Conservation (phyloP, 2,888 invertebrate species). For the Cryptops parisi region DNA sequence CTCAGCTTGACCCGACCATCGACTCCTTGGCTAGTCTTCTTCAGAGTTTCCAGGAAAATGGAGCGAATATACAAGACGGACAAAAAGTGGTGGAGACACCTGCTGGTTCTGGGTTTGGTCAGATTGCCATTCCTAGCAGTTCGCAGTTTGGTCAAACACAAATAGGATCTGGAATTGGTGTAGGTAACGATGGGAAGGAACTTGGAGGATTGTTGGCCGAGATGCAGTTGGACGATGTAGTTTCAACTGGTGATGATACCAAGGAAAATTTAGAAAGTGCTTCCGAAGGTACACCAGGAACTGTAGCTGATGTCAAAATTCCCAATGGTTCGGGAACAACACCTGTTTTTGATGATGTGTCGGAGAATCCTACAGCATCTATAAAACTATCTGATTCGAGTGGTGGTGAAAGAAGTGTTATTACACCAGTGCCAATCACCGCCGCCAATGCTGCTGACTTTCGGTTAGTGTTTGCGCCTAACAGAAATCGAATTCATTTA, state of each 20-base stretch:
- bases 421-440: not conserved
- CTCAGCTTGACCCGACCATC: not conserved
- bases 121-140: constrained; percentile 3
- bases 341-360: not conserved
- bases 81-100: not conserved
- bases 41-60: not conserved
- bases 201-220: not conserved
- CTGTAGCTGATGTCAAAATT: not conserved
- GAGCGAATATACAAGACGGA: not conserved
- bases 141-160: not conserved
- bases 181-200: not conserved
- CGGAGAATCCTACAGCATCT: not conserved
- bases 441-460: not conserved
- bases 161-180: constrained; percentile 5
- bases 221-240: not conserved
- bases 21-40: not conserved
- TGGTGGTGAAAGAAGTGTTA: not conserved
- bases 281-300: not conserved
- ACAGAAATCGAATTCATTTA: not conserved
- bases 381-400: not conserved
- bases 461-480: constrained; percentile 4
- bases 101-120: not conserved
- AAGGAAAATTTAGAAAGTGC: not conserved
- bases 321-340: not conserved
- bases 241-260: not conserved